These are phyloP conservation scores for Ichneumoninae sp. DNA, from an alignment of 2,888 invertebrate species.

Conservation along the genomic window DNA sequence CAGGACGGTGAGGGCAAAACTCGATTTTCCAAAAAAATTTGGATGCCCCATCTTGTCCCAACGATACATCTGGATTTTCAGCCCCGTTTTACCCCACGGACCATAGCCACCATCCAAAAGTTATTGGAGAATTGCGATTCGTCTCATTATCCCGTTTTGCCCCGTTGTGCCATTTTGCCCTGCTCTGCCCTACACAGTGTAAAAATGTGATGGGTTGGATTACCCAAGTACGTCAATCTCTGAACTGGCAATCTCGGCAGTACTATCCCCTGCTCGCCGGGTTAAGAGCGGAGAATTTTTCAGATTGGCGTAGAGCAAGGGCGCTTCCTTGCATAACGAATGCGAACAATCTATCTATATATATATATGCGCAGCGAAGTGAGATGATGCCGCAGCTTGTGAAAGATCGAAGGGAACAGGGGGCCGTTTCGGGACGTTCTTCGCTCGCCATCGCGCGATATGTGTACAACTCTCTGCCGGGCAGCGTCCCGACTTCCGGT, in stretches of 20 bases:
- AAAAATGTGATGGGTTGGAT: background rate
- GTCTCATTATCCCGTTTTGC: no score
- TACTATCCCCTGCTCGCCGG: background rate
- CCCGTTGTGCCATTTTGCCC: no score
- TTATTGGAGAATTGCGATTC: no score
- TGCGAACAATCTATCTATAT: conserved; percentile 69
- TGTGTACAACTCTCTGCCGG: background rate
- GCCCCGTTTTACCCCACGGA: no score
- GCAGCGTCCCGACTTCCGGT: conserved; percentile 5
- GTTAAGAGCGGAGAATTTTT: conserved; percentile 71
- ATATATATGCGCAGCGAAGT: conserved; percentile 54
- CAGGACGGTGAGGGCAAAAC: no score
- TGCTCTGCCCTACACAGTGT: background rate
- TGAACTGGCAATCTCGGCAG: conserved; percentile 72
- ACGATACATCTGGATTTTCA: no score
- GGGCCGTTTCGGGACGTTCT: conserved; percentile 2
- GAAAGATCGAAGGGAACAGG: background rate
- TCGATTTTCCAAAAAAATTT: no score
- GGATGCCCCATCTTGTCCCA: no score
- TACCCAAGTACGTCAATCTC: conserved; percentile 69
- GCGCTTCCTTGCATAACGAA: conserved; percentile 69
- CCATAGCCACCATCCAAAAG: no score
- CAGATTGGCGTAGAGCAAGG: conserved; percentile 69
- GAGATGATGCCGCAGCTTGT: conserved; percentile 8
- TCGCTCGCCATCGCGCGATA: conserved; percentile 5